These are phyloP conservation scores for Oreochromis niloticus DNA, from an alignment of 2,113 vertebrate genomes.

Conservation along the genomic window DNA sequence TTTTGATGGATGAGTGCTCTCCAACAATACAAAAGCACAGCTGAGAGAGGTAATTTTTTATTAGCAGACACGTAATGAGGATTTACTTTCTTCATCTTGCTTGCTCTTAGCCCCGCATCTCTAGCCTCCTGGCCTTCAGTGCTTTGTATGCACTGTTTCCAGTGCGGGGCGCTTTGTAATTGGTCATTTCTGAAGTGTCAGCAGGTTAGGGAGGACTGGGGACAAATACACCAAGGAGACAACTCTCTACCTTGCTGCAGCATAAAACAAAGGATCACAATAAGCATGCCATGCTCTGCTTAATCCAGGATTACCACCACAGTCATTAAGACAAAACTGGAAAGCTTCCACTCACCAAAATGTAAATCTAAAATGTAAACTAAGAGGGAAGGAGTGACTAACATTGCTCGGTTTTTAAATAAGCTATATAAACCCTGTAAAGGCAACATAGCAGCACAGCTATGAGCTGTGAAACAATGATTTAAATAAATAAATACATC, in stretches of 20 bases:
- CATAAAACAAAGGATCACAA: constrained; percentile 18
- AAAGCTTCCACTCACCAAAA: constrained; percentile 11
- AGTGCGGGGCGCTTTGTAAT: neutral
- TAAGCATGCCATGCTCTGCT: neutral
- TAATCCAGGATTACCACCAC: neutral
- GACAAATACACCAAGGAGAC: neutral
- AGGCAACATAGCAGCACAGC: neutral
- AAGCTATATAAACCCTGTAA: neutral
- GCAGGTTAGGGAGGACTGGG: neutral
- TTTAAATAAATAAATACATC: neutral
- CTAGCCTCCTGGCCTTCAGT: constrained; percentile 59
- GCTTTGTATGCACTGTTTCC: constrained; percentile 1
- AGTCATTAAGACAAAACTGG: constrained; percentile 51
- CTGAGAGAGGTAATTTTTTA: constrained; percentile 63
- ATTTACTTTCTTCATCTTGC: constrained; percentile 53
- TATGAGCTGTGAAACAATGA: neutral
- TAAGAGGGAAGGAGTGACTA: neutral
- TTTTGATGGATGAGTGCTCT: constrained; percentile 50
- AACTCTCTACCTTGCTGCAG: neutral
- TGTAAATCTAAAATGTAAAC: constrained; percentile 5
- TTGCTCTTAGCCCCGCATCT: neutral
- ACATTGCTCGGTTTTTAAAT: neutral
- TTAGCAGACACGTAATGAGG: constrained; percentile 69
- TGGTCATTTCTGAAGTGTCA: neutral
- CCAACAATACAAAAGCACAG: constrained; percentile 52